Conservation (phyloP, 2,888 invertebrate species). For the Tenthredo distinguenda region DNA sequence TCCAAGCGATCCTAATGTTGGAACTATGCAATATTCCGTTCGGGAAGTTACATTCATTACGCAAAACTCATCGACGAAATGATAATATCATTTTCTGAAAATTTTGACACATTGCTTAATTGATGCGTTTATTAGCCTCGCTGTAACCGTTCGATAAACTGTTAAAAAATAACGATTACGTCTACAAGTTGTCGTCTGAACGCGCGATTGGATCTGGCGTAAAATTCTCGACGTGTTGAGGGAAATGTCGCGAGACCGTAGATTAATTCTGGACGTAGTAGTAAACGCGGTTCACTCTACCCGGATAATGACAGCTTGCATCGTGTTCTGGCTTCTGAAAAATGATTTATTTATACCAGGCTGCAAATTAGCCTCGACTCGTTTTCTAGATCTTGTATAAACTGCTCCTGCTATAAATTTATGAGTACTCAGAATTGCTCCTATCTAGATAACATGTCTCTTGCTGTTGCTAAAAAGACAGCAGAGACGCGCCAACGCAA, state of each 20-base stretch:
- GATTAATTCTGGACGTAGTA: constrained; percentile 13
- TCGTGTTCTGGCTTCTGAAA: constrained; percentile 12
- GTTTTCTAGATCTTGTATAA: constrained; percentile 33
- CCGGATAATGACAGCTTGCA: constrained; percentile 37
- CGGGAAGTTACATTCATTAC: background rate
- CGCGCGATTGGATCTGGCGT: constrained; percentile 6
- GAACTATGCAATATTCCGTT: background rate
- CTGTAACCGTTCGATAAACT: constrained; percentile 36
- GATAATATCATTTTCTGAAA: background rate
- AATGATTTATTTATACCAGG: constrained; percentile 26
- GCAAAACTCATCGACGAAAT: background rate
- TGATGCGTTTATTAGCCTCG: constrained; percentile 5
- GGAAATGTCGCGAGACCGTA: constrained; percentile 2
- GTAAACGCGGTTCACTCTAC: constrained; percentile 13
- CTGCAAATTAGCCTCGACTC: constrained; percentile 23
- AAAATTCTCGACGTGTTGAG: background rate
- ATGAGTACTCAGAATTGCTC: background rate
- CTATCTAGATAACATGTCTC: constrained; percentile 12
- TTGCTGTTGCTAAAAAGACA: background rate
- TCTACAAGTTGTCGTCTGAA: constrained; percentile 1
- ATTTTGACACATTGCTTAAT: background rate
- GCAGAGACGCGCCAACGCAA: background rate
- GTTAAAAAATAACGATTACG: constrained; percentile 22
- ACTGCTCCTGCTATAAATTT: background rate
- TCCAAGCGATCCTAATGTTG: background rate